Evolutionary conservation across 2,888 invertebrate species (phyloP), one percentile per base, ranked within the genome.

Genomic region (Dendrolimus pini): DNA sequence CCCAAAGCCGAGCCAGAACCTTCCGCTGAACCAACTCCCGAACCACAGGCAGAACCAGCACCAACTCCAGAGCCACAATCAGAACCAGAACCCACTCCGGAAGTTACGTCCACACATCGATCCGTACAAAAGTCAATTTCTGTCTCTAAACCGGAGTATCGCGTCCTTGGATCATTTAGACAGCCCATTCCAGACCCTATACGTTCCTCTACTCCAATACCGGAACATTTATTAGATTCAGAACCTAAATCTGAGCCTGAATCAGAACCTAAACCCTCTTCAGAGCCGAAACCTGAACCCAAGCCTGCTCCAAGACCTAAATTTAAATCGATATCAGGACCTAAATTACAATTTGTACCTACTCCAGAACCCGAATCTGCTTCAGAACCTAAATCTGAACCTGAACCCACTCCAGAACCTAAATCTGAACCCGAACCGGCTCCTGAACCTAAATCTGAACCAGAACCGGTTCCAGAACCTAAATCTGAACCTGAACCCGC

Each of bases 1-100:
- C 78, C 88, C 30, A 80, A 85, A 66, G 77, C 86, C 0, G 80
- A 84, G 64, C 80, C 84, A 0, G 73, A 76, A 67, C 80, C 88
- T 1, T 54, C 47, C 1, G 55, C 82, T 1, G 75, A 72, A 62
- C 70, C 77, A 72, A 79, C 60, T 77, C 63, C 80, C 92, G 87
- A 91, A 64, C 85, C 91, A 0, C 82, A 85, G 60, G 84, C 92
- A 0, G 88, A 91, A 71, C 85, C 90, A 0, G 80, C 82, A 65
- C 84, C 92, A 0, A 58, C 61, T 12, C 63, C 80, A 92, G 87
- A 91, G 64, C 85, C 91, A 0, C 82, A 85, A 60, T 85, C 92
- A 0, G 88, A 91, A 71, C 85, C 90, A 0, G 80, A 82, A 65
- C 84, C 92, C 0, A 57, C 61, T 10, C 77, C 89, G 0, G 75